A percentile compares a stretch with the other conserved stretches of the same genome.
These are phyloP conservation scores for Oreochromis tanganicae DNA, from an alignment of 2,113 vertebrate genomes.

Conservation along the genomic window DNA sequence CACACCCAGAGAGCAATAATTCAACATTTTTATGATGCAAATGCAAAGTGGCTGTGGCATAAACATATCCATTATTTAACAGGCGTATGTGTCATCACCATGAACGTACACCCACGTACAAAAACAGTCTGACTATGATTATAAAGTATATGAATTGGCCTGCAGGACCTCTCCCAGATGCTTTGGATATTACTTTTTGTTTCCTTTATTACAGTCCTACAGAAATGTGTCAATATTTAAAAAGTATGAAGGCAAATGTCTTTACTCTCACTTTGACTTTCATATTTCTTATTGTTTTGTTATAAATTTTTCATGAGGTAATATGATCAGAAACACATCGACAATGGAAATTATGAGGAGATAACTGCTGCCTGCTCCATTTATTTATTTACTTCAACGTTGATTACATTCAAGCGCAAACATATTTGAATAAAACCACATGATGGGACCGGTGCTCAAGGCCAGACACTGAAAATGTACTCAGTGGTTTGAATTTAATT, in stretches of 20 bases:
- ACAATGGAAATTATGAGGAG: not conserved
- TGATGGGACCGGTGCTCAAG: not conserved
- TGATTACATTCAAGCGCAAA: not conserved
- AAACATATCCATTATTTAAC: constrained; percentile 48
- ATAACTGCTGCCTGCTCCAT: not conserved
- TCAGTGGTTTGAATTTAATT: not conserved
- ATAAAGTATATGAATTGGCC: not conserved
- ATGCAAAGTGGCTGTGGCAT: constrained; percentile 16
- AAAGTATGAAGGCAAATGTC: constrained; percentile 19
- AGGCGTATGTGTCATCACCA: not conserved
- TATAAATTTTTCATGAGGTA: constrained; percentile 42
- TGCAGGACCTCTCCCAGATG: constrained; percentile 2
- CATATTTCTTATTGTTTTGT: not conserved
- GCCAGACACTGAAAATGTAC: not conserved
- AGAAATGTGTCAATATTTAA: constrained; percentile 53
- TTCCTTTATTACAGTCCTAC: constrained; percentile 50
- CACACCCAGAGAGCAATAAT: not conserved
- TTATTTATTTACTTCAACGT: not conserved
- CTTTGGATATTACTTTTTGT: constrained; percentile 27
- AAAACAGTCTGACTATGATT: not conserved
- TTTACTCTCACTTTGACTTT: not conserved
- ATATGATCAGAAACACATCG: constrained; percentile 4
- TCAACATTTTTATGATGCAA: not conserved
- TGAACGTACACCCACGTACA: not conserved
- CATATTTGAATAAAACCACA: not conserved